These are phyloP conservation scores for Ancistrus triradiatus DNA, from an alignment of 2,113 vertebrate genomes.

Conservation along the genomic window DNA sequence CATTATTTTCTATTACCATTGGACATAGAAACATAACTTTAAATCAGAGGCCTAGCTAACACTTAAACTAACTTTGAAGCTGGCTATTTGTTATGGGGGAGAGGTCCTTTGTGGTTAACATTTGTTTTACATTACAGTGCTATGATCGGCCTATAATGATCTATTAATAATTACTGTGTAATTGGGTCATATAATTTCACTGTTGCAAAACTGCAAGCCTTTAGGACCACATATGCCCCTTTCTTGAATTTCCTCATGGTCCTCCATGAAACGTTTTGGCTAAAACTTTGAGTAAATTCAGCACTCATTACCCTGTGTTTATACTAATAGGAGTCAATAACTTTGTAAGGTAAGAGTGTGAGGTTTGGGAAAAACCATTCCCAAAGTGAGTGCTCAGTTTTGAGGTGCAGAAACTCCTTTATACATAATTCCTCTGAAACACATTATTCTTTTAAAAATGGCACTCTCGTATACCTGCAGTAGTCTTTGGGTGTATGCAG, in stretches of 20 bases:
- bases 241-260: background rate
- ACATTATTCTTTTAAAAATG: background rate
- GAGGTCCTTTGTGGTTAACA: constrained; percentile 26
- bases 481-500: background rate
- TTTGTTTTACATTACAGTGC: constrained; percentile 20
- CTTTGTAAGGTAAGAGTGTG: background rate
- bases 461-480: background rate
- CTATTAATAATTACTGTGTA: constrained; percentile 1
- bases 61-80: constrained; percentile 28
- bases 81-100: constrained; percentile 43
- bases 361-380: background rate
- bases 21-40: constrained; percentile 46
- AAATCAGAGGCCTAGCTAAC: constrained; percentile 40
- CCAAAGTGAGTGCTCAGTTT: constrained; percentile 4
- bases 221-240: background rate
- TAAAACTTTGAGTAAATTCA: constrained; percentile 4
- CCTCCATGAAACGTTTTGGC: background rate
- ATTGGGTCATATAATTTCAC: constrained; percentile 32
- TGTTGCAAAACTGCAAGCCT: constrained; percentile 18
- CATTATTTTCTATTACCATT: constrained; percentile 51
- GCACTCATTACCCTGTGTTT: background rate
- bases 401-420: constrained; percentile 2
- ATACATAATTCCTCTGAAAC: background rate
- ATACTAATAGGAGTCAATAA: background rate
- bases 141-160: constrained; percentile 4